A percentile compares a stretch with the other conserved stretches of the same genome.
These are phyloP conservation scores for Gallinago jamesoni DNA, from an alignment of 2,113 vertebrate genomes.

Conservation along the genomic window DNA sequence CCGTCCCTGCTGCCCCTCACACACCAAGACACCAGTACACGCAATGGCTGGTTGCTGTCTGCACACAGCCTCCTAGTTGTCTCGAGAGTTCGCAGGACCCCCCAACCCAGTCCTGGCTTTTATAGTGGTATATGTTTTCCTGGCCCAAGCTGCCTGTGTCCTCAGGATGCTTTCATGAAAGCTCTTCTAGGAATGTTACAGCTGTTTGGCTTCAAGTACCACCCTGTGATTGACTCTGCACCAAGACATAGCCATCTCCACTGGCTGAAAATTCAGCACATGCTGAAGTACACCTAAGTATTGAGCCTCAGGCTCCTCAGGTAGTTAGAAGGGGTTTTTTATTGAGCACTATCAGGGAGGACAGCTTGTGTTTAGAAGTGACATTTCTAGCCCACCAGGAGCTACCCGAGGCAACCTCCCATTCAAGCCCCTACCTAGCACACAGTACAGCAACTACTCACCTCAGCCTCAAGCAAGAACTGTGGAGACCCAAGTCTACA, in stretches of 20 bases:
- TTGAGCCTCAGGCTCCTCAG: not conserved
- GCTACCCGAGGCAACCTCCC: not conserved
- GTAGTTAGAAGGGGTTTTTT: not conserved
- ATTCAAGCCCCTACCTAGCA: not conserved
- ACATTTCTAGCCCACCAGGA: not conserved
- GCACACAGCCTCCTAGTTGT: not conserved
- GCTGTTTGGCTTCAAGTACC: not conserved
- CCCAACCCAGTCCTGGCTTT: not conserved
- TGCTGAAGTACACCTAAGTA: not conserved
- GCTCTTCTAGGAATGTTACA: not conserved
- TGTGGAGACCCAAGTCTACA: not conserved
- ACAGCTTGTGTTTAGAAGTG: not conserved
- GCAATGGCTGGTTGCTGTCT: accelerated
- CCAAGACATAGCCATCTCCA: not conserved
- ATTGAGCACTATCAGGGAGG: not conserved
- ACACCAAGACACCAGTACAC: accelerated
- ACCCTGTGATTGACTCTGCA: not conserved
- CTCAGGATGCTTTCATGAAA: not conserved
- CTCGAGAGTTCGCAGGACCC: not conserved
- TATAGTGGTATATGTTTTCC: not conserved
- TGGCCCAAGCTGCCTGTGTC: not conserved
- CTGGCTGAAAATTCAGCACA: not conserved
- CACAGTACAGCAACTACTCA: not conserved
- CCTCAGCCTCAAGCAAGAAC: not conserved
- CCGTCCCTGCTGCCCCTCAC: not conserved